Percentiles rank a stretch among this genome's conserved stretches.
Evolutionary conservation across 2,113 vertebrate genomes (phyloP).

Genomic region (Melanocharis versteri): DNA sequence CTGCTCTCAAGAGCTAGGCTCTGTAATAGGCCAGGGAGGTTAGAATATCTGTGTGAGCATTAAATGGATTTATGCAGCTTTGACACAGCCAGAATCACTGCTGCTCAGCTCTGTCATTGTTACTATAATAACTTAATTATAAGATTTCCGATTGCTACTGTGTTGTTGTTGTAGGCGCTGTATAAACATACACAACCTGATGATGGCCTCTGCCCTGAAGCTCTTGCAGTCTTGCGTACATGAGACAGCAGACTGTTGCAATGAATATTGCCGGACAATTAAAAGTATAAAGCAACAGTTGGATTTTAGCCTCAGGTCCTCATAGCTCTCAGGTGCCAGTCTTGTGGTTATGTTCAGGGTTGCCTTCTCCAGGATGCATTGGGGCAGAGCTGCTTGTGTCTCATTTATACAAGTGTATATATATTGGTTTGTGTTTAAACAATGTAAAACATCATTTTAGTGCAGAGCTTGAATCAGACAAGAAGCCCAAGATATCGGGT

Average conservation of each 20-base stretch:
- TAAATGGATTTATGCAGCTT: neutral
- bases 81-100: neutral
- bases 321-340: neutral
- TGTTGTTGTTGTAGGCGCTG: neutral
- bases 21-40: neutral
- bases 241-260: neutral
- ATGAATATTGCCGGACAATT: neutral
- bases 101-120: neutral
- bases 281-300: neutral
- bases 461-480: neutral
- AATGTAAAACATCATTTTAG: neutral
- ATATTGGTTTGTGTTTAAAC: neutral
- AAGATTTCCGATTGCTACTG: slow-evolving; percentile 1
- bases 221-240: neutral
- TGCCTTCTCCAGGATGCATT: neutral
- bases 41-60: neutral
- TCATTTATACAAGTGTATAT: neutral
- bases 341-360: neutral
- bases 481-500: neutral
- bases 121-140: slow-evolving; percentile 1
- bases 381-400: neutral
- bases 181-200: neutral
- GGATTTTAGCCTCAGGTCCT: neutral
- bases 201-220: neutral
- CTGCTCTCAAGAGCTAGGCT: neutral